Evolutionary conservation across 2,888 invertebrate species (phyloP).

Genomic region (Xestia sexstrigata): DNA sequence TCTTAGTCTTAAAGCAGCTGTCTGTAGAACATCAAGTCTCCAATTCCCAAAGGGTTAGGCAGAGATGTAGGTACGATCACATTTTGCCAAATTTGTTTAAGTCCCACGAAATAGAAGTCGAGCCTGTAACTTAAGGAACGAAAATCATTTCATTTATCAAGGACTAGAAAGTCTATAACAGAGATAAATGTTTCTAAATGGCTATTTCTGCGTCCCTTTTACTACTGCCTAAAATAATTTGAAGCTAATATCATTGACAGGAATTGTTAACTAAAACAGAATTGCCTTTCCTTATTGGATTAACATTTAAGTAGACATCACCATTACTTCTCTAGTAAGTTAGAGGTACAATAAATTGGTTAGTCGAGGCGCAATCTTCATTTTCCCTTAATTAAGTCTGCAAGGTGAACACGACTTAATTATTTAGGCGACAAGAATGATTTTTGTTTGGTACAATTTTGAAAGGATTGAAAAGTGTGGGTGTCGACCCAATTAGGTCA

Average conservation of each 20-base stretch:
- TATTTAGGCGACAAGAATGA: slow-evolving; percentile 46
- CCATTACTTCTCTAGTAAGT: slow-evolving; percentile 75
- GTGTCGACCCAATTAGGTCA: slow-evolving; percentile 76
- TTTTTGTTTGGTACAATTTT: slow-evolving; percentile 42
- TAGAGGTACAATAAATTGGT: slow-evolving; percentile 77
- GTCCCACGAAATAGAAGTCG: not conserved
- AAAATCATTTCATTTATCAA: slow-evolving; percentile 23
- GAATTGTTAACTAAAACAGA: slow-evolving; percentile 71
- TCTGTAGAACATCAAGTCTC: too few relatives aligned
- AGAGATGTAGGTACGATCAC: not conserved
- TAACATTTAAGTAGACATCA: slow-evolving; percentile 74
- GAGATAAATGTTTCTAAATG: not conserved
- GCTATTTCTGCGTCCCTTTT: slow-evolving; percentile 21
- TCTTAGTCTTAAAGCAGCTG: too few relatives aligned
- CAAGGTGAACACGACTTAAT: slow-evolving; percentile 61
- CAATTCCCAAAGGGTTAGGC: too few relatives aligned
- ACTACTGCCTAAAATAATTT: slow-evolving; percentile 50
- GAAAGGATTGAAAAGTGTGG: slow-evolving; percentile 68
- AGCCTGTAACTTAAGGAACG: not conserved
- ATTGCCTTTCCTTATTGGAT: slow-evolving; percentile 76
- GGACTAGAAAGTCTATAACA: not conserved
- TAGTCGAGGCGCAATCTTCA: slow-evolving; percentile 71
- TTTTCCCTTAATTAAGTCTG: slow-evolving; percentile 40
- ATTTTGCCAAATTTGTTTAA: not conserved
- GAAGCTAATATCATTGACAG: slow-evolving; percentile 62